Base-by-base conservation (phyloP, 2,113 vertebrate species). In the Copsychus sechellarum region DNA sequence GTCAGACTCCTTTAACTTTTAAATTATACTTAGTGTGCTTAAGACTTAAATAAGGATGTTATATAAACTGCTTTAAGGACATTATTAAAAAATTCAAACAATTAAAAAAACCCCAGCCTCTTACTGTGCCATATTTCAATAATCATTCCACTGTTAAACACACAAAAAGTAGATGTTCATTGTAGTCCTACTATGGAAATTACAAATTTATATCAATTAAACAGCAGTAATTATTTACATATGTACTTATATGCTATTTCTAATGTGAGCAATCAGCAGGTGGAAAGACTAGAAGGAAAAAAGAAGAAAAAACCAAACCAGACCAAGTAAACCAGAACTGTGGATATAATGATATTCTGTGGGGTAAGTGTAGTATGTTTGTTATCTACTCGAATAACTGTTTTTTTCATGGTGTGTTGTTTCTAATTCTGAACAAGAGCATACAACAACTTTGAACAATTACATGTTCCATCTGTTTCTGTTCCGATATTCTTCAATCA, bases 301-400 rank as follows among this genome's bases (percentile, higher is more conserved):
- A 5, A 14, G 8, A 11, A 6, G 5, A 14, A 64, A 62, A 12
- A n/a, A 21, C 0, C 6, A 53, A 2, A 17, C 11, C 11, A 54
- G n/a, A 28, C 3, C 6, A 36, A 42, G 33, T 6, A 43, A 58
- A 58, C 15, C 19, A 74, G 15, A 38, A 24, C 4, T 64, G 29
- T 34, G 60, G 33, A 43, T 42, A 36, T 7, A 58, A 79, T 56
- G 11, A 61, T 61, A 53, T 34, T 90, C 19, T 72, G 58, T 28
- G 24, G 25, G 26, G 5, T 61, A 72, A 67, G 17, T 47, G 9
- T 18, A 16, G 4, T 53, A 33, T 66, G 5, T 19, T 60, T 88
- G 14, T 29, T 60, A 56, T 34, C 20, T 40, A 40, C 33, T 58
- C 65, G 50, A 77, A 48, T 57, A 54, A 57, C 73, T 83, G 4